These are phyloP conservation scores for Drosophila nasuta DNA, from an alignment of 1,140 invertebrate genomes.

Conservation along the genomic window DNA sequence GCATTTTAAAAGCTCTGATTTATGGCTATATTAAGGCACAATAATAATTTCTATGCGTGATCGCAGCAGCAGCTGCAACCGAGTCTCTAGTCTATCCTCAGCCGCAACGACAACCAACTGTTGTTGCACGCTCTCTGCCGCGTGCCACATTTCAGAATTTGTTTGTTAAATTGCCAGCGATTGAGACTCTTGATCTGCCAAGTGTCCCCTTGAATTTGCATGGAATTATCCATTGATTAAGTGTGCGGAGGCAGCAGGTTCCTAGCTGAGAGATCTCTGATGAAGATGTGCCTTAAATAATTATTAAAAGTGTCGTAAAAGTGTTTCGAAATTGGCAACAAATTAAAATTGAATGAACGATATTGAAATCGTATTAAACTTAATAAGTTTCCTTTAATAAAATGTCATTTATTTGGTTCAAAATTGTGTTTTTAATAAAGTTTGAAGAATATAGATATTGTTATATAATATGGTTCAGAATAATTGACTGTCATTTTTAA, in stretches of 20 bases:
- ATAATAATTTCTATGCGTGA: conserved; percentile 83
- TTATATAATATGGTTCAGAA: too few relatives aligned
- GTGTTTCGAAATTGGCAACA: too few relatives aligned
- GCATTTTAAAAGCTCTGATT: conserved; percentile 79
- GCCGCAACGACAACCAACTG: background rate
- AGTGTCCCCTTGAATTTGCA: conserved; percentile 4
- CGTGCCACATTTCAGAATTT: conserved; percentile 36
- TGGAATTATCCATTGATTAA: conserved; percentile 38
- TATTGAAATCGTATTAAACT: too few relatives aligned
- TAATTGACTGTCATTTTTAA: too few relatives aligned
- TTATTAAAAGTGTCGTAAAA: too few relatives aligned
- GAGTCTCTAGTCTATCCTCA: too few relatives aligned
- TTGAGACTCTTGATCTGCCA: conserved; percentile 15
- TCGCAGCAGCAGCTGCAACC: conserved; percentile 58
- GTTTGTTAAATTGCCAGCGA: conserved; percentile 40
- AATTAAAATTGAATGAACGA: too few relatives aligned
- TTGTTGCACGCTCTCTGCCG: conserved; percentile 8
- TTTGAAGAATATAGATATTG: too few relatives aligned
- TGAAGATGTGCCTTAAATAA: background rate
- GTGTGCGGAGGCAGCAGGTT: conserved; percentile 30
- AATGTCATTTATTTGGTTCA: too few relatives aligned
- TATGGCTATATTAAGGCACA: conserved; percentile 82
- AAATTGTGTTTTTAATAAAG: too few relatives aligned
- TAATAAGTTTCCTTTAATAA: too few relatives aligned
- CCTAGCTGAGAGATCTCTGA: conserved; percentile 12